Base-by-base conservation (phyloP, 2,113 vertebrate genomes). In the Mugil cephalus region DNA sequence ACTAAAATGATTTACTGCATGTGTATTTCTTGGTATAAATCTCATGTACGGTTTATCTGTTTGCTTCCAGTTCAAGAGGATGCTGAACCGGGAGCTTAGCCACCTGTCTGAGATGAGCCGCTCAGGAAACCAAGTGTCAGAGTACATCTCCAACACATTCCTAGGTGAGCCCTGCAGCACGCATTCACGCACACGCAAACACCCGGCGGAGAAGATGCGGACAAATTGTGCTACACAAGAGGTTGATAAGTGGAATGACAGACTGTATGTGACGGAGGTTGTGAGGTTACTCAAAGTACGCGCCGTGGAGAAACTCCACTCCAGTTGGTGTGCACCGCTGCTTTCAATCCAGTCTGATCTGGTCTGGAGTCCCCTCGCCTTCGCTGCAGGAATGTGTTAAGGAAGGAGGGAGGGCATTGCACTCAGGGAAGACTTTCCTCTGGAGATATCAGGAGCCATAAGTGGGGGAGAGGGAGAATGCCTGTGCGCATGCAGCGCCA, bases 51-150 rank as follows among this genome's bases (percentile, higher is more conserved):
- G 55, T 50, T 48, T 65, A 7, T 79, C 40, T 87, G n/a, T 82
- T 0, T 82, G 7, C 18, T 66, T 85, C 18, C 93, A 99, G 97
- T 99, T 99, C 94, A 99, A 99, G 92, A 97, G 97, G 94, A 99
- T 98, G 97, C 93, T 99, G 93, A 99, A 96, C 89, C 94, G 97
- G 82, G 98, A 99, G 89, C 95, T 99, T 85, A 98, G 95, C 45
- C 98, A 99, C 90, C 95, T 99, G 89, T 99, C 98, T 21, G 97
- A 99, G 92, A 99, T 98, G 97, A 99, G 97, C 89, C 96, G 97
- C 77, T 99, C 98, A 3, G 98, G 97, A 77, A 99, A 98, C 94
- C 97, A 99, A 88, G 98, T 99, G 91, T 99, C 98, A 34, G 97
- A 99, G 90, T 99, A 96, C 93, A 99, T 99, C 93, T 99, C 97